Conservation (phyloP, 1,140 invertebrate species). For the Cherax quadricarinatus region DNA sequence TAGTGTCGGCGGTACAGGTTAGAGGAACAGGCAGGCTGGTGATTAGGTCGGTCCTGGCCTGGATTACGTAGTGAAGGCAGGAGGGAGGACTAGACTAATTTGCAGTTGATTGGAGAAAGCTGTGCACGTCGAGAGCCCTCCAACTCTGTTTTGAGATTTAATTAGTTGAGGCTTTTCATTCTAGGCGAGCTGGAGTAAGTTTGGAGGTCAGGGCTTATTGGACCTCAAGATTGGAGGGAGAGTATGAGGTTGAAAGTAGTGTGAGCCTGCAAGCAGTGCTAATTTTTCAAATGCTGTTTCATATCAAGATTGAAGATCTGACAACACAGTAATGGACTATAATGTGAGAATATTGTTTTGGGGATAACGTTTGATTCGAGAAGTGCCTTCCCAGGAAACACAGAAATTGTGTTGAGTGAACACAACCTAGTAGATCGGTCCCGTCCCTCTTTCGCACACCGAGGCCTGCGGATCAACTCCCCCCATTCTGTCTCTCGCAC, state of each 20-base stretch:
- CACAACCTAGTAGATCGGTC: no score
- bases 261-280: no score
- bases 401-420: no score
- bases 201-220: background rate
- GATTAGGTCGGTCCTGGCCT: background rate
- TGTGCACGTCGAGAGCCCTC: background rate
- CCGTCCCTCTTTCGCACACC: no score
- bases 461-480: background rate
- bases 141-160: conserved; percentile 7
- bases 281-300: no score
- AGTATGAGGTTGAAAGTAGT: no score
- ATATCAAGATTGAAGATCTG: no score
- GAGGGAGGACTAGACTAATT: background rate
- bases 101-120: conserved; percentile 17
- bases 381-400: no score
- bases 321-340: no score
- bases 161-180: conserved; percentile 9
- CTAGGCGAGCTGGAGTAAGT: background rate
- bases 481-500: background rate
- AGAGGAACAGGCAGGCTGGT: background rate
- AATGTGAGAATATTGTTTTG: no score
- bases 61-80: background rate
- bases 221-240: background rate
- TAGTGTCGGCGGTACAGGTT: background rate
- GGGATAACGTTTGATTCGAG: no score